These are phyloP conservation scores for Octomys mimax DNA, from an alignment of 2,797 vertebrate genomes.

Conservation along the genomic window DNA sequence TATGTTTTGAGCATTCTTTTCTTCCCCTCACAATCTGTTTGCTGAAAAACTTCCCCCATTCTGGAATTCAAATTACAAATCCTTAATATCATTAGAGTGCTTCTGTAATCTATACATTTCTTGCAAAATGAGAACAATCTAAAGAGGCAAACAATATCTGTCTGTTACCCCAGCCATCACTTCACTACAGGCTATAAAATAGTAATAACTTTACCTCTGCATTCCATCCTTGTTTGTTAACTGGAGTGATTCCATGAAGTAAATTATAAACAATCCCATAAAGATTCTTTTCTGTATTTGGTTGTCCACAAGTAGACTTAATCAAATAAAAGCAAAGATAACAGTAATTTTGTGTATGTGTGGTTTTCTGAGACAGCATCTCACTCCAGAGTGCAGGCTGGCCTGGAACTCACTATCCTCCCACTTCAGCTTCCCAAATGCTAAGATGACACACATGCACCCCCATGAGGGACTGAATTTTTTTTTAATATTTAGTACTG, in stretches of 20 bases:
- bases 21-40: neutral
- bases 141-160: neutral
- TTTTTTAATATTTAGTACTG: neutral
- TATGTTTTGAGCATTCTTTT: neutral
- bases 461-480: neutral
- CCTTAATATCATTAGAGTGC: neutral
- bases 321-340: neutral
- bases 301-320: neutral
- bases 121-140: neutral
- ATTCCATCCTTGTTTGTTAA: neutral
- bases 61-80: neutral
- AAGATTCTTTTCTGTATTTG: neutral
- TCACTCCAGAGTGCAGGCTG: neutral
- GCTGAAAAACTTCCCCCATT: slow-evolving; percentile 8
- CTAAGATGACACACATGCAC: neutral
- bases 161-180: neutral
- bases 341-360: neutral
- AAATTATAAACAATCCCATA: neutral
- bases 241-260: neutral
- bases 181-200: neutral
- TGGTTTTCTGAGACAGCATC: neutral
- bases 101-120: neutral
- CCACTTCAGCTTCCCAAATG: neutral
- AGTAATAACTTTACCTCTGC: neutral
- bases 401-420: neutral